These are phyloP conservation scores for Schmidtea mediterranea DNA, from an alignment of 1,140 invertebrate species.

Conservation along the genomic window DNA sequence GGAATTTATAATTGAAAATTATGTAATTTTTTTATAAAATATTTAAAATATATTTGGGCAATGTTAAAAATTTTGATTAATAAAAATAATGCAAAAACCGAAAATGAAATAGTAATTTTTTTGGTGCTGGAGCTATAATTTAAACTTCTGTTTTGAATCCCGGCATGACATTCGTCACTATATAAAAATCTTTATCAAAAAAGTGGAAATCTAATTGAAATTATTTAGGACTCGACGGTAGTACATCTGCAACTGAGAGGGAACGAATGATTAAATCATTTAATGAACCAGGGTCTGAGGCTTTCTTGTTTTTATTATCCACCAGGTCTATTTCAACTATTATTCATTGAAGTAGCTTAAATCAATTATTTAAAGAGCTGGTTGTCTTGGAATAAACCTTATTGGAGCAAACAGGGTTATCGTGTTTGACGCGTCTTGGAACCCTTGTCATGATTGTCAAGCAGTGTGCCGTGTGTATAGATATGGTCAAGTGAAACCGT, in stretches of 20 bases:
- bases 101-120: too few species aligned
- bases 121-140: too few species aligned
- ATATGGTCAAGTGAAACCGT: slow-evolving; percentile 74
- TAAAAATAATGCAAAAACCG: too few species aligned
- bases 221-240: slow-evolving; percentile 48
- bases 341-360: background rate
- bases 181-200: too few species aligned
- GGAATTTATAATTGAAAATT: too few species aligned
- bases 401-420: slow-evolving; percentile 76
- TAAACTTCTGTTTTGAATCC: too few species aligned
- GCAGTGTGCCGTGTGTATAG: slow-evolving; percentile 86
- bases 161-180: too few species aligned
- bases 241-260: slow-evolving; percentile 63
- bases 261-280: slow-evolving; percentile 90
- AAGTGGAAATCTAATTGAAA: too few species aligned
- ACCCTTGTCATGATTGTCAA: slow-evolving; percentile 95
- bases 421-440: slow-evolving; percentile 93
- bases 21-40: too few species aligned
- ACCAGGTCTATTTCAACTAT: slow-evolving; percentile 31
- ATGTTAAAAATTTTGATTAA: background rate
- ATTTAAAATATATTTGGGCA: slow-evolving; percentile 27
- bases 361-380: slow-evolving; percentile 38
- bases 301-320: slow-evolving; percentile 76
- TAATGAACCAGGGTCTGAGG: slow-evolving; percentile 42
- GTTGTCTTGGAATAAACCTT: slow-evolving; percentile 83